phyloP scores from a whole-genome alignment of 2,888 invertebrate species.

The Luffia ferchaultella region DNA sequence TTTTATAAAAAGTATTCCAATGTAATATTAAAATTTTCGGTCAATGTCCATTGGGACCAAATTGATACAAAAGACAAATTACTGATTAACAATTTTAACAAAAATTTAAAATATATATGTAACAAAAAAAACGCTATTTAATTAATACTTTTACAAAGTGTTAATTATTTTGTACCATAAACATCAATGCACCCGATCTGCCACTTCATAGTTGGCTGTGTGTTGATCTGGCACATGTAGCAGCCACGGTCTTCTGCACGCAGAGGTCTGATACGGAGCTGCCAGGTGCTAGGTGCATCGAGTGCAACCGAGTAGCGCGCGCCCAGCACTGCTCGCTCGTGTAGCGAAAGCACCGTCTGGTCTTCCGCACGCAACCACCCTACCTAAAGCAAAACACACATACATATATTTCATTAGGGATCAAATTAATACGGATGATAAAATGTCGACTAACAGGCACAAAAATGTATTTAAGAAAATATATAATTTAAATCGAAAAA shows the following conservation, averaged over 20 bases:
- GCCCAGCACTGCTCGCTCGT: conserved; percentile 86
- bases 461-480: too few relatives aligned
- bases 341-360: conserved; percentile 88
- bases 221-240: conserved; percentile 94
- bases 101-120: too few relatives aligned
- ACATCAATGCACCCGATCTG: conserved; percentile 89
- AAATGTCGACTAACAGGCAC: too few relatives aligned
- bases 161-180: conserved; percentile 85
- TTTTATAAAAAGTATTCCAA: too few relatives aligned
- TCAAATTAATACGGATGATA: too few relatives aligned
- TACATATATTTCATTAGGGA: not conserved
- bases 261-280: conserved; percentile 82
- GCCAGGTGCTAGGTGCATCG: conserved; percentile 86
- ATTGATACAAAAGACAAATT: too few relatives aligned
- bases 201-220: conserved; percentile 82
- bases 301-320: conserved; percentile 82
- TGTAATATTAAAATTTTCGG: too few relatives aligned
- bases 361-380: conserved; percentile 91
- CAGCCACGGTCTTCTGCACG: conserved; percentile 85
- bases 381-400: conserved; percentile 64
- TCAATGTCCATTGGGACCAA: too few relatives aligned
- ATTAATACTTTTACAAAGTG: too few relatives aligned
- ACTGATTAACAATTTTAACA: too few relatives aligned
- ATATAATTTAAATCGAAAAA: too few relatives aligned
- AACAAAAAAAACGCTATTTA: too few relatives aligned